Evolutionary conservation across 1,140 invertebrate species (phyloP), one percentile per base, ranked within the genome.

Genomic region (Cherax quadricarinatus): DNA sequence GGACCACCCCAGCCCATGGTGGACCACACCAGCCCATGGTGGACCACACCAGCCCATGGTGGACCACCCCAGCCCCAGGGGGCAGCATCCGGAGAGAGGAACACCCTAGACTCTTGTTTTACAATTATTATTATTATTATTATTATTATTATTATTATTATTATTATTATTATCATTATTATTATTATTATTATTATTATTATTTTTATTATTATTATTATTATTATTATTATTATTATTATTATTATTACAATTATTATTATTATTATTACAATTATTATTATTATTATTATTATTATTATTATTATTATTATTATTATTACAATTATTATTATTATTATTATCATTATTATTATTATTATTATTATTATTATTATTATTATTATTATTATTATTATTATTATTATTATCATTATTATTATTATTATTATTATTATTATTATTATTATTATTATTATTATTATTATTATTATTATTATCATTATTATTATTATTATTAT

Each of bases 151-250:
- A 18, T 49, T 41, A 41, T 41, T 41, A 41, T 41, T 41, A 41
- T 41, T 80, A 24, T 48, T 41, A 48, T 48, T 80, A 80, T 80
- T 30, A 24, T 48, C 51, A 48, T 30, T 81, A n/a, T 49, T 81
- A 81, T 49, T 49, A 16, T n/a, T 81, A 81, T 21, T 81, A 49
- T 51, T 7, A 21, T 49, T 81, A 4, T 49, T 81, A 49, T 51
- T 81, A 4, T n/a, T 49, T 21, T 51, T 81, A 81, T 21, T 81
- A 81, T 51, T 81, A 49, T 51, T 81, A 81, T 21, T 81, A 81
- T 51, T 81, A 48, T 51, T 81, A 49, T 7, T 81, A 81, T 18
- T 81, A 81, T 18, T 81, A 49, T 2, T 51, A 81, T 1, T 81
- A 81, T 51, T 81, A 14, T 18, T 80, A 80, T 3, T 18, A 80